phyloP scores from a whole-genome alignment of 2,113 vertebrate genomes.

The Brienomyrus longianalis region DNA sequence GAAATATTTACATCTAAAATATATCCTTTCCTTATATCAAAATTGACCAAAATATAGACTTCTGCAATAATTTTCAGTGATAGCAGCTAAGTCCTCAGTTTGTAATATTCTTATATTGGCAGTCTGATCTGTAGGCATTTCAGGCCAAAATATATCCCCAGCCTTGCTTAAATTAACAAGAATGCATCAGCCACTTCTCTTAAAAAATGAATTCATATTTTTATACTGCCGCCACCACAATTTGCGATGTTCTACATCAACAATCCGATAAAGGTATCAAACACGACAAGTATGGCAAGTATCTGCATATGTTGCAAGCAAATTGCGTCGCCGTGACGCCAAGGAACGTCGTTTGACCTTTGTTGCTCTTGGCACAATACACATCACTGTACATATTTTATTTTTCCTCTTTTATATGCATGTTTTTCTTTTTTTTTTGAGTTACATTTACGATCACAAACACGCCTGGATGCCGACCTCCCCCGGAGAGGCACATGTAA shows the following conservation, averaged over 20 bases:
- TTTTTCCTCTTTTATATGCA: background rate
- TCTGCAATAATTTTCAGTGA: conserved; percentile 20
- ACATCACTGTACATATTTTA: conserved; percentile 17
- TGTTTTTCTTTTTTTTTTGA: background rate
- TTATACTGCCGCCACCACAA: background rate
- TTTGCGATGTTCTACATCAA: conserved; percentile 37
- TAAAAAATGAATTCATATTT: conserved; percentile 2
- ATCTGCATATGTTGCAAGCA: conserved; percentile 1
- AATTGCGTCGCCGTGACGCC: background rate
- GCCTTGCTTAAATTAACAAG: background rate
- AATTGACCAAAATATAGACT: conserved; percentile 36
- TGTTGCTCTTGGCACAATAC: conserved; percentile 9
- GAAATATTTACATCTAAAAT: conserved; percentile 45
- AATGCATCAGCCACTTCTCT: conserved; percentile 20
- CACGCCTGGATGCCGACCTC: background rate
- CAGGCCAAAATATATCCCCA: background rate
- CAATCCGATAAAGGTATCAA: conserved; percentile 32
- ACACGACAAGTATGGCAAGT: conserved; percentile 31
- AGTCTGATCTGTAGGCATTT: conserved; percentile 17
- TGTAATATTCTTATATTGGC: conserved; percentile 22
- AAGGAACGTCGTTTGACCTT: background rate
- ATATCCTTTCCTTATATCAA: conserved; percentile 38
- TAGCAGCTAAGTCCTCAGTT: conserved; percentile 23
- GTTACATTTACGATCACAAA: conserved; percentile 1
- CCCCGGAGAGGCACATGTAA: background rate